Percentiles rank a stretch among this genome's conserved stretches.
Evolutionary conservation across 1,140 invertebrate genomes (phyloP).

Genomic region (Lepidurus arcticus): DNA sequence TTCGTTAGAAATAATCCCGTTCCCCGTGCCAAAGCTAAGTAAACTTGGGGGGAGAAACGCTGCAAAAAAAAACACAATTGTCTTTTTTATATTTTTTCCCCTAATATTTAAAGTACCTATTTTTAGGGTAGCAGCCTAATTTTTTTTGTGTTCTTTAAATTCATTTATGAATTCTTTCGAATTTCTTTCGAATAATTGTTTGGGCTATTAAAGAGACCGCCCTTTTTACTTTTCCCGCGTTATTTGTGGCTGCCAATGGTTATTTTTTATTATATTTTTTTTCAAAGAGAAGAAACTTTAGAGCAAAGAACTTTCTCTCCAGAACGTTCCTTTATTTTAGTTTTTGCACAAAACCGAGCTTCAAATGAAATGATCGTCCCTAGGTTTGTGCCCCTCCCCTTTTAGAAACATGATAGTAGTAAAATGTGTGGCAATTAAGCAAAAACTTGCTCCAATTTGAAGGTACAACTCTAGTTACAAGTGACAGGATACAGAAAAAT

Average conservation of each 20-base stretch:
- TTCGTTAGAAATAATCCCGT: not conserved
- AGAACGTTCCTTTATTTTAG: not conserved
- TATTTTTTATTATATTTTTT: not conserved
- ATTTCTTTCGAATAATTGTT: too few species aligned
- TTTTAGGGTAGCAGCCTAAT: not conserved
- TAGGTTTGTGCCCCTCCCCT: not conserved
- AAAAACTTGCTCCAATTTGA: not conserved
- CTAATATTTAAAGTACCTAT: not conserved
- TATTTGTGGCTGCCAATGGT: not conserved
- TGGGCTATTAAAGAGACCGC: too few species aligned
- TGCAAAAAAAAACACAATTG: not conserved
- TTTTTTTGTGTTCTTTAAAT: not conserved
- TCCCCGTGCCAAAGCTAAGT: not conserved
- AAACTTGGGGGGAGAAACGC: not conserved
- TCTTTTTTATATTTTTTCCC: not conserved
- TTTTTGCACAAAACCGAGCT: not conserved
- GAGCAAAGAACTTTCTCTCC: not conserved
- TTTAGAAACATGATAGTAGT: not conserved
- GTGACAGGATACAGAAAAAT: not conserved
- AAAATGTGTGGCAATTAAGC: not conserved
- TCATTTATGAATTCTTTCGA: not conserved
- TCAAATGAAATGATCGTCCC: not conserved
- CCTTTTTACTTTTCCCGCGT: not conserved
- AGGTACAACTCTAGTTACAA: not conserved
- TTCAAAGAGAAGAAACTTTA: not conserved